Percentiles rank a stretch among this genome's conserved stretches.
Evolutionary conservation across 2,797 vertebrate genomes (phyloP).

Genomic region (Limnodromus scolopaceus): DNA sequence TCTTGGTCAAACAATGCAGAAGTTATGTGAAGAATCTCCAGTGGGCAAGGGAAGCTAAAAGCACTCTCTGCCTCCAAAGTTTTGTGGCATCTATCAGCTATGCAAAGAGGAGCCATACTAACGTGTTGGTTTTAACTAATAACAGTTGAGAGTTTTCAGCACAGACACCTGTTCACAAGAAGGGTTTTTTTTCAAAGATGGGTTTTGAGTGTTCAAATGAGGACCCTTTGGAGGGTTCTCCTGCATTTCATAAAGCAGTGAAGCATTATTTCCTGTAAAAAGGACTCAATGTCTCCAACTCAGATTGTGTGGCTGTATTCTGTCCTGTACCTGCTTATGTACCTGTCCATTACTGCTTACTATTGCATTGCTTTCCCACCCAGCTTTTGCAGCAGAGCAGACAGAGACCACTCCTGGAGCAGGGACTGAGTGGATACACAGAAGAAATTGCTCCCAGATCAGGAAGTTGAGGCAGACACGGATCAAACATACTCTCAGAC

Average conservation of each 20-base stretch:
- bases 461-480: neutral
- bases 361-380: neutral
- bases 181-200: neutral
- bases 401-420: neutral
- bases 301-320: neutral
- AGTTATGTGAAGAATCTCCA: slow-evolving; percentile 61
- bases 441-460: neutral
- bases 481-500: neutral
- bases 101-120: neutral
- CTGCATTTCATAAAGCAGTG: neutral
- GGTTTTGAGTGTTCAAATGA: neutral
- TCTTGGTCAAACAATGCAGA: slow-evolving; percentile 9
- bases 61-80: neutral
- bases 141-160: neutral
- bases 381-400: neutral
- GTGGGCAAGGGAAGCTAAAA: slow-evolving; percentile 13
- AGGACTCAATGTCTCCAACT: neutral
- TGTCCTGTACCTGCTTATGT: too few relatives aligned
- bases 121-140: neutral
- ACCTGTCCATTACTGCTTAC: neutral
- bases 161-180: neutral
- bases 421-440: neutral
- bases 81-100: neutral
- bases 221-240: neutral
- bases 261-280: neutral